Evolutionary conservation across 2,113 vertebrate species (phyloP).

Genomic region (Todiramphus chloris): DNA sequence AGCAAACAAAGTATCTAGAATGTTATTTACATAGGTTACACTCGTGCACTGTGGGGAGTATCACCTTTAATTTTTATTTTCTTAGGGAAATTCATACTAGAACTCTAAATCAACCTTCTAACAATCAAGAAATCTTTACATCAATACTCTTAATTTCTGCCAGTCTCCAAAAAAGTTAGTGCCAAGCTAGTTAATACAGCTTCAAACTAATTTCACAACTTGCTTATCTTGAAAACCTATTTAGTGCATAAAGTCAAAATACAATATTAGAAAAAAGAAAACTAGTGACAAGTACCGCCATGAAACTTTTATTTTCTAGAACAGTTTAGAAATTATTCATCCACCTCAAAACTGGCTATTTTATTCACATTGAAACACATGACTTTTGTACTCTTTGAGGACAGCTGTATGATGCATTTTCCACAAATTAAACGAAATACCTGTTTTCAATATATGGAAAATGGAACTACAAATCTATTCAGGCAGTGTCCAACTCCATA

Average conservation of each 20-base stretch:
- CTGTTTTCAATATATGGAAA: not conserved
- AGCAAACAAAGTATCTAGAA: not conserved
- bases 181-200: not conserved
- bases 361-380: constrained; percentile 22
- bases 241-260: not conserved
- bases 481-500: not conserved
- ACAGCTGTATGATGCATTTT: not conserved
- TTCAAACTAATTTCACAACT: not conserved
- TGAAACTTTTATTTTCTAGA: not conserved
- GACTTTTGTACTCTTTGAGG: not conserved
- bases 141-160: not conserved
- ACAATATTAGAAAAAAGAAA: not conserved
- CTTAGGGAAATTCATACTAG: not conserved
- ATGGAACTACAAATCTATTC: not conserved
- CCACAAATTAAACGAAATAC: not conserved
- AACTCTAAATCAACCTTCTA: not conserved
- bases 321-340: not conserved
- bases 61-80: not conserved
- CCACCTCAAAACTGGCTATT: not conserved
- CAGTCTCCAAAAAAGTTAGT: not conserved
- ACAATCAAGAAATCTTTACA: not conserved
- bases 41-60: not conserved
- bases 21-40: not conserved
- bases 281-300: not conserved
- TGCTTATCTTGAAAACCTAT: constrained; percentile 6